A percentile compares a stretch with the other conserved stretches of the same genome.
phyloP scores from a whole-genome alignment of 2,888 invertebrate species.

The Automeris io region DNA sequence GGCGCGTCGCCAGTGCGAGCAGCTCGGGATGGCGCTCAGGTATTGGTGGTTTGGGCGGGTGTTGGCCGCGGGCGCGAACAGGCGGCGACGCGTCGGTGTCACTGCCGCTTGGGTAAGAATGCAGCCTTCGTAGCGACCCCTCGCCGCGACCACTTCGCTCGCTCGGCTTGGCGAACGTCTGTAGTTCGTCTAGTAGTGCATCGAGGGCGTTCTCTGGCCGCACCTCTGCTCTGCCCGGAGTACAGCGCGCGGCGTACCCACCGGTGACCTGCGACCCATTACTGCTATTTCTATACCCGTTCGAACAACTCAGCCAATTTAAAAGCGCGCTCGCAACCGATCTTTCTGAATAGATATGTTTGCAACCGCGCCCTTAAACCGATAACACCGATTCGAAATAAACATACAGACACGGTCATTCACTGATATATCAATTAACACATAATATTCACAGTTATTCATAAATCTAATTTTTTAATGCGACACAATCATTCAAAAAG shows the following conservation, averaged over 20 bases:
- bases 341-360: constrained; percentile 11
- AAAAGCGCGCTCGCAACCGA: constrained; percentile 56
- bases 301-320: constrained; percentile 41
- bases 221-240: constrained; percentile 42
- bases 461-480: constrained; percentile 48
- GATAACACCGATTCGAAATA: constrained; percentile 40
- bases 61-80: constrained; percentile 79
- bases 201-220: constrained; percentile 97
- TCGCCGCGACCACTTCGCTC: constrained; percentile 45
- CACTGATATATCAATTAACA: constrained; percentile 51
- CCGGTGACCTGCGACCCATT: constrained; percentile 64
- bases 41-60: constrained; percentile 84
- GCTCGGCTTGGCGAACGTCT: constrained; percentile 88
- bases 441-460: constrained; percentile 52
- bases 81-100: constrained; percentile 88
- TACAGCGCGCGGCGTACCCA: constrained; percentile 49
- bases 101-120: constrained; percentile 91
- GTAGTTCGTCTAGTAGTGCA: constrained; percentile 95
- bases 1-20: constrained; percentile 82
- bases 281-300: constrained; percentile 55
- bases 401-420: constrained; percentile 62
- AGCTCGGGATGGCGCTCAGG: constrained; percentile 89
- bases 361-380: constrained; percentile 51
- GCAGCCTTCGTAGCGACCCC: constrained; percentile 83
- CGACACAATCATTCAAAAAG: constrained; percentile 60